Evolutionary conservation across 1,140 invertebrate genomes (phyloP).

Genomic region (Ladona fulva): DNA sequence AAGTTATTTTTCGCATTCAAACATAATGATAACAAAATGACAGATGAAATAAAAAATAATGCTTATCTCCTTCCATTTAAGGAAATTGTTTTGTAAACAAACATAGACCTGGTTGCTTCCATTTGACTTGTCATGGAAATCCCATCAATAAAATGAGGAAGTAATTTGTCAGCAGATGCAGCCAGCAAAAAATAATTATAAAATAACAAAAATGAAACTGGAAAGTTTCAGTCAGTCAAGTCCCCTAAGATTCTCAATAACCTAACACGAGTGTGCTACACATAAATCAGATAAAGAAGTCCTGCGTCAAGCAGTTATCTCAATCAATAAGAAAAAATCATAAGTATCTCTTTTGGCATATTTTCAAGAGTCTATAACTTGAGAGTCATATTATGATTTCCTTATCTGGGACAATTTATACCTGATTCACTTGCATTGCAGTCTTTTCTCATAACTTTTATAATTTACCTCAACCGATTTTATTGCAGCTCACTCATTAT

Average conservation of each 20-base stretch:
- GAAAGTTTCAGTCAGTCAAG: too few relatives aligned
- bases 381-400: background rate
- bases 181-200: too few relatives aligned
- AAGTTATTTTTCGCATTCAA: background rate
- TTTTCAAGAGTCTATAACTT: background rate
- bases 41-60: background rate
- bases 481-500: constrained; percentile 11
- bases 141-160: background rate
- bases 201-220: too few relatives aligned
- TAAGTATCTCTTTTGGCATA: background rate
- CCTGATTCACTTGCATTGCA: background rate
- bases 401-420: background rate
- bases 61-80: background rate
- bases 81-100: background rate
- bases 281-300: background rate
- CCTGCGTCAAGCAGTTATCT: background rate
- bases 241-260: too few relatives aligned
- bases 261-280: background rate
- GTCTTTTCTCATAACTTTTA: background rate
- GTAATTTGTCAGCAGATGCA: too few relatives aligned
- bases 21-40: background rate
- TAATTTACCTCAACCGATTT: background rate
- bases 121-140: background rate
- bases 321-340: background rate
- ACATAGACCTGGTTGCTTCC: background rate